Conservation (phyloP, 2,888 invertebrate genomes). For the Scaptomyza reducta region DNA sequence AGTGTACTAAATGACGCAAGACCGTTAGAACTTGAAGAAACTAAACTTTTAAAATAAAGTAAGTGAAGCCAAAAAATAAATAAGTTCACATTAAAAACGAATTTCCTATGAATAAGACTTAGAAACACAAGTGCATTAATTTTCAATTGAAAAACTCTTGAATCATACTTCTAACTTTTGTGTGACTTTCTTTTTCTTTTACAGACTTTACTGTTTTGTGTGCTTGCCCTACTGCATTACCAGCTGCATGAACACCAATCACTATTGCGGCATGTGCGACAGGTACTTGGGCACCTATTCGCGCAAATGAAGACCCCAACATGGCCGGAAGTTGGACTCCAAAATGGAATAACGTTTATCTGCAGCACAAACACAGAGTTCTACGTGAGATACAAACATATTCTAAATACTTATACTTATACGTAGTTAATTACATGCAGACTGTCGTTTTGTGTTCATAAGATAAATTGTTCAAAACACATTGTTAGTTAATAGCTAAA, state of each 20-base stretch:
- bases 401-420: slow-evolving; percentile 1
- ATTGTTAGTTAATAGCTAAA: slow-evolving; percentile 24
- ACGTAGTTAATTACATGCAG: slow-evolving; percentile 10
- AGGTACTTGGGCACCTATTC: slow-evolving; percentile 76
- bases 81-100: neutral
- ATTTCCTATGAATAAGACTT: neutral
- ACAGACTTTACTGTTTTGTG: slow-evolving; percentile 78
- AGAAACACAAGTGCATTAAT: neutral
- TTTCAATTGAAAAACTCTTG: neutral
- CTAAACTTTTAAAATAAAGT: neutral
- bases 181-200: neutral
- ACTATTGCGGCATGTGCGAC: slow-evolving; percentile 81
- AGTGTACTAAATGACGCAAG: neutral
- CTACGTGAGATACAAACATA: slow-evolving; percentile 10
- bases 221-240: slow-evolving; percentile 80
- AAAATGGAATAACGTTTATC: slow-evolving; percentile 2
- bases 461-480: slow-evolving; percentile 58
- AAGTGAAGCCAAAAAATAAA: neutral
- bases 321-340: slow-evolving; percentile 11
- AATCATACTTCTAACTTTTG: neutral
- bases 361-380: slow-evolving; percentile 5
- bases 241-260: slow-evolving; percentile 79
- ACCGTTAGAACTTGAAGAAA: neutral
- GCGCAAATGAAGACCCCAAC: slow-evolving; percentile 41
- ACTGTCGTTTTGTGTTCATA: slow-evolving; percentile 29